phyloP scores from a whole-genome alignment of 1,140 invertebrate species.

The Papilio dardanus region DNA sequence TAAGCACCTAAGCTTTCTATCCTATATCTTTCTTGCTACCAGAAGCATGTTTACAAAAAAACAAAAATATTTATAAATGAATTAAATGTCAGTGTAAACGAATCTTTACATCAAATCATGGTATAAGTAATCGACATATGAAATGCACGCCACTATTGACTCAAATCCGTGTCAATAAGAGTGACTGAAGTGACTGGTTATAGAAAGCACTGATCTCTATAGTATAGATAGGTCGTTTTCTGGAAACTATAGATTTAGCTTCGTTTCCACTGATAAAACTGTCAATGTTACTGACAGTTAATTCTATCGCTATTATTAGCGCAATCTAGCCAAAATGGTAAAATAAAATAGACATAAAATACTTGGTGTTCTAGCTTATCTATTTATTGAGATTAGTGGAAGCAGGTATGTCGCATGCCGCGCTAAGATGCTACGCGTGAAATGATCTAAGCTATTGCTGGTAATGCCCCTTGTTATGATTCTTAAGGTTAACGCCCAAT shows the following conservation, averaged over 20 bases:
- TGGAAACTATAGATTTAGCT: too few species aligned
- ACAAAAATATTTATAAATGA: background rate
- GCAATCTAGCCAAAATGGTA: too few species aligned
- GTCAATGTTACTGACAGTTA: too few species aligned
- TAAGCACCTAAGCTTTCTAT: too few species aligned
- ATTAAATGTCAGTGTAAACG: background rate
- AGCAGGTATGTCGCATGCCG: slow-evolving; percentile 10
- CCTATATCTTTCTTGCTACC: too few species aligned
- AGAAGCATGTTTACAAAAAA: background rate
- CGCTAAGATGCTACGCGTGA: background rate
- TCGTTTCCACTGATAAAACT: too few species aligned
- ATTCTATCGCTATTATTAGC: too few species aligned
- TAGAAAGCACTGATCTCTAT: too few species aligned
- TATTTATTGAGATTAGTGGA: too few species aligned
- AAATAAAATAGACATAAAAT: too few species aligned
- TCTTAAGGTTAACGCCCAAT: background rate
- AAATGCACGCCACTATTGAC: slow-evolving; percentile 28
- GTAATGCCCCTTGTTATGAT: slow-evolving; percentile 24
- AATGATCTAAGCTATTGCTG: background rate
- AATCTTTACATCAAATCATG: slow-evolving; percentile 7
- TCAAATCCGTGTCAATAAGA: slow-evolving; percentile 27
- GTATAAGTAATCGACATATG: slow-evolving; percentile 10
- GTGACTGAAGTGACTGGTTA: slow-evolving; percentile 10
- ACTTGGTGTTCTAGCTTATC: too few species aligned
- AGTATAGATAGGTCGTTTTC: too few species aligned